These are phyloP conservation scores for Agelaius phoeniceus DNA, from an alignment of 2,113 vertebrate genomes.

Conservation along the genomic window DNA sequence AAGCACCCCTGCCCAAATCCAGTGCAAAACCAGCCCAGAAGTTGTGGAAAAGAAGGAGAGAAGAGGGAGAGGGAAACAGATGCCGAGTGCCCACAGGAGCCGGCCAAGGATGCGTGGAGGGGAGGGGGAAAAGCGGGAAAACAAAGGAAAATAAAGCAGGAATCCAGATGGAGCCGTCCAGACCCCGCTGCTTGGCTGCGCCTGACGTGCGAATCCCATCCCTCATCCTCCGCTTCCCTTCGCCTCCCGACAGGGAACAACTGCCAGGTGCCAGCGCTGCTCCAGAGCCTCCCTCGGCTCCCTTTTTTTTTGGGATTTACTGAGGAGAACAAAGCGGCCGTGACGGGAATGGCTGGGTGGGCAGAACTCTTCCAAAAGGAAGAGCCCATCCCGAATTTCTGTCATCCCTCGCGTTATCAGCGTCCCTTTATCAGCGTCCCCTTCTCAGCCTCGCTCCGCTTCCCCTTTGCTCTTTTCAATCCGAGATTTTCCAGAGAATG, in stretches of 20 bases:
- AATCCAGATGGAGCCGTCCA: constrained; percentile 60
- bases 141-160: constrained; percentile 2
- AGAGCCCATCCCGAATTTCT: not conserved
- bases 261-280: fast-evolving
- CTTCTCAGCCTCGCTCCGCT: not conserved
- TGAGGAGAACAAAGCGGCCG: not conserved
- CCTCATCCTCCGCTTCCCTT: not conserved
- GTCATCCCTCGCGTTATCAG: fast-evolving
- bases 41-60: not conserved
- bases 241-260: not conserved
- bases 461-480: constrained; percentile 21
- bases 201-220: not conserved
- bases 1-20: not conserved
- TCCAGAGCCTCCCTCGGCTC: not conserved
- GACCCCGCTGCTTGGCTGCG: not conserved
- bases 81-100: not conserved
- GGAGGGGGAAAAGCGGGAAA: not conserved
- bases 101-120: not conserved
- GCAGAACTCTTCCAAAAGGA: not conserved
- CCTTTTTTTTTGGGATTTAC: not conserved
- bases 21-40: not conserved
- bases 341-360: not conserved
- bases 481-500: not conserved
- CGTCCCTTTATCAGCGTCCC: not conserved
- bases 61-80: not conserved